phyloP scores from a whole-genome alignment of 30 jellyfish, hydroid and myxozoan genomes.

The Hydra vulgaris region DNA sequence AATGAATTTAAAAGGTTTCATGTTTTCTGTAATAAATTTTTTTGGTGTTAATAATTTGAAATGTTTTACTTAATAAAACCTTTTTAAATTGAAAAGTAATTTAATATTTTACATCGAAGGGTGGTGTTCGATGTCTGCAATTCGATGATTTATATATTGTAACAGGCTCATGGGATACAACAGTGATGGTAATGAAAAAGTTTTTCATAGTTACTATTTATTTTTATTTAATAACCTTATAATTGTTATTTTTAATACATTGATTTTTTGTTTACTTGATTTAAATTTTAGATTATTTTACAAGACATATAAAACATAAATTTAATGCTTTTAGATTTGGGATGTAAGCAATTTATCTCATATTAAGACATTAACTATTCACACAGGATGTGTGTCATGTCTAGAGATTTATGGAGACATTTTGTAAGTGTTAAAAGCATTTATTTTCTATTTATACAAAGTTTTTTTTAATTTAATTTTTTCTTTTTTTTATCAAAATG shows the following conservation, averaged over 20 bases:
- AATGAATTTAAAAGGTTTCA: too few species aligned
- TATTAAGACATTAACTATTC: constrained; percentile 40
- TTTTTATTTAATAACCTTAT: neutral
- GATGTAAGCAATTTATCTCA: constrained; percentile 47
- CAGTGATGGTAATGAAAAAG: constrained; percentile 36
- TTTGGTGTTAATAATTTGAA: too few species aligned
- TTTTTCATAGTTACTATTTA: neutral
- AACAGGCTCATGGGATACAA: constrained; percentile 96
- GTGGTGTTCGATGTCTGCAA: constrained; percentile 73
- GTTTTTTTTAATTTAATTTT: too few species aligned
- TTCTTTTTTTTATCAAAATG: neutral
- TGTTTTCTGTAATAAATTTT: too few species aligned
- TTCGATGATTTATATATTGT: constrained; percentile 56
- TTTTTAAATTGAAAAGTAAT: too few species aligned
- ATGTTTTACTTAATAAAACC: neutral
- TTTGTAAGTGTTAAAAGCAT: constrained; percentile 62
- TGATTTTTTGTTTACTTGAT: too few species aligned
- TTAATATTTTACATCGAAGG: constrained; percentile 37
- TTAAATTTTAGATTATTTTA: too few species aligned
- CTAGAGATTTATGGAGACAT: constrained; percentile 58
- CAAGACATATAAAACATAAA: neutral
- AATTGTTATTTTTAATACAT: too few species aligned
- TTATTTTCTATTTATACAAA: neutral
- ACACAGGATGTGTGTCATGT: constrained; percentile 81
- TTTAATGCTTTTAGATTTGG: constrained; percentile 58